Evolutionary conservation across 2,113 vertebrate species (phyloP).

Genomic region (Clarias macrocephalus): DNA sequence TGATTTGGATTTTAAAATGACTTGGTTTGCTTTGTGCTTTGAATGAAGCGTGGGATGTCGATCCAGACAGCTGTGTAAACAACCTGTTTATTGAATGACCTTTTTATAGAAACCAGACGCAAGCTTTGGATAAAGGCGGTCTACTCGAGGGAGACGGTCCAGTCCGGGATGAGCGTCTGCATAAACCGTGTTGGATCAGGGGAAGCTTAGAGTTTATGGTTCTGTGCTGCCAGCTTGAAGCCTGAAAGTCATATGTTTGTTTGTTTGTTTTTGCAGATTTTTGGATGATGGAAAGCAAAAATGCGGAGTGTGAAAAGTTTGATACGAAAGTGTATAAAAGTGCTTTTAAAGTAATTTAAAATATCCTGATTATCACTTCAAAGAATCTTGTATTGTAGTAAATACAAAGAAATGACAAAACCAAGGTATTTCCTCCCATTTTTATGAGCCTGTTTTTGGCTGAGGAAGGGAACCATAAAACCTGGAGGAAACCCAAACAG

Average conservation of each 20-base stretch:
- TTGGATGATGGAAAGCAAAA: neutral
- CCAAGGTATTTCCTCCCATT: neutral
- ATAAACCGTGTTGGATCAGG: neutral
- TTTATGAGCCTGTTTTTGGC: neutral
- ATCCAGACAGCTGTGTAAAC: constrained; percentile 32
- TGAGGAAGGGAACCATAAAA: neutral
- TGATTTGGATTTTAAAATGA: neutral
- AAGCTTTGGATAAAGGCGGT: constrained; percentile 43
- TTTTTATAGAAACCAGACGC: constrained; percentile 41
- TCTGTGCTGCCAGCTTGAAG: neutral
- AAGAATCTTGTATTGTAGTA: neutral
- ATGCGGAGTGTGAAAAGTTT: neutral
- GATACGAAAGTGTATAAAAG: neutral
- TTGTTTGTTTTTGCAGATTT: neutral
- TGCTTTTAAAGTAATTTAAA: neutral
- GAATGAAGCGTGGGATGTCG: constrained; percentile 22
- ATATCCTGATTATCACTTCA: too few species aligned
- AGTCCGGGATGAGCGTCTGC: neutral
- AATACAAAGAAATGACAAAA: neutral
- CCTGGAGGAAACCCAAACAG: neutral
- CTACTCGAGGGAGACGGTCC: constrained; percentile 8
- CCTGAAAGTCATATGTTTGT: neutral
- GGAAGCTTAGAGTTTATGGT: neutral
- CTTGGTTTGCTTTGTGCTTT: constrained; percentile 6
- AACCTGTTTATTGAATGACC: constrained; percentile 50